Conservation (phyloP, 1,140 invertebrate genomes). For the Ptiloglossa arizonensis region DNA sequence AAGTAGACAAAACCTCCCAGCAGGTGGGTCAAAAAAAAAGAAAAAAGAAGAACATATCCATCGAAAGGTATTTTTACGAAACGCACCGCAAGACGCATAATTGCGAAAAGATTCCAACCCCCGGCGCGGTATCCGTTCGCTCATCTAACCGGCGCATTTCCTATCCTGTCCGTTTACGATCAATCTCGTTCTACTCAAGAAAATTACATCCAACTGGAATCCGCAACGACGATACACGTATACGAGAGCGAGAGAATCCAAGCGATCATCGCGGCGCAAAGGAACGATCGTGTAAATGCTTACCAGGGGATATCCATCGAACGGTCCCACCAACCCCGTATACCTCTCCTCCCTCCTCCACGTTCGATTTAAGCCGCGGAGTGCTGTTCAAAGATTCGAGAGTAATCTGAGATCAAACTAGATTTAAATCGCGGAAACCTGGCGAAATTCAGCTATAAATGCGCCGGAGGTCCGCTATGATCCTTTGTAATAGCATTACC, state of each 20-base stretch:
- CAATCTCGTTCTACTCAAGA: slow-evolving; percentile 1
- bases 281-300: slow-evolving; percentile 4
- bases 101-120: not conserved
- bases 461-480: slow-evolving; percentile 3
- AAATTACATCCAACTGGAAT: slow-evolving; percentile 5
- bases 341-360: no score
- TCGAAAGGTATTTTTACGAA: no score
- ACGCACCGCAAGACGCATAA: no score
- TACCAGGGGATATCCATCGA: not conserved
- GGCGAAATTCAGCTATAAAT: slow-evolving; percentile 31
- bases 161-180: not conserved
- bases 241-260: not conserved
- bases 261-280: not conserved
- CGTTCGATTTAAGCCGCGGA: not conserved
- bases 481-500: slow-evolving; percentile 46
- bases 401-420: slow-evolving; percentile 15
- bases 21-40: no score
- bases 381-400: slow-evolving; percentile 5
- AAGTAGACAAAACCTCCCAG: no score
- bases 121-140: no score
- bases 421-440: slow-evolving; percentile 35
- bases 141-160: not conserved
- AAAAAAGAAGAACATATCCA: no score
- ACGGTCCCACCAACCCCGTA: no score
- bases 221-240: not conserved